A percentile compares a stretch with the other conserved stretches of the same genome.
Evolutionary conservation across 2,113 vertebrate genomes (phyloP).

Genomic region (Thryonomys swinderianus): DNA sequence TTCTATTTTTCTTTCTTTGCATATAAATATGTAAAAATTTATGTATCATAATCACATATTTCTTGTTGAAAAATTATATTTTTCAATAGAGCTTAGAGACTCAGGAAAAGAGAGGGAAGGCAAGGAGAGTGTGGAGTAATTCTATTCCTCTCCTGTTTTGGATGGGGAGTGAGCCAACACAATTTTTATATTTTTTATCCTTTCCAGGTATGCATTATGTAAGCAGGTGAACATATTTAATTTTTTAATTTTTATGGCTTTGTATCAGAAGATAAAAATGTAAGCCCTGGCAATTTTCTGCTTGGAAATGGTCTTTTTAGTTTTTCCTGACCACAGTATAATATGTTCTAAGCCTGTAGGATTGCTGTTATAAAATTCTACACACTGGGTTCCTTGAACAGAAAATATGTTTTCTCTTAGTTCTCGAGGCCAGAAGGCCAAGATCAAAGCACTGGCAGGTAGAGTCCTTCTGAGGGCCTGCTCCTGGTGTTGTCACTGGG

Average conservation of each 20-base stretch:
- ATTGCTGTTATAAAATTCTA: neutral
- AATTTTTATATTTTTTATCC: slow-evolving; percentile 27
- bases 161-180: slow-evolving; percentile 7
- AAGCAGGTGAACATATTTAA: slow-evolving; percentile 8
- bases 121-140: neutral
- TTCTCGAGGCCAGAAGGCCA: neutral
- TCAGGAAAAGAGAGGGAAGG: neutral
- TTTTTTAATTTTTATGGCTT: neutral
- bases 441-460: neutral
- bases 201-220: slow-evolving; percentile 44
- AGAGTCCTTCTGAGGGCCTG: neutral
- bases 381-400: neutral
- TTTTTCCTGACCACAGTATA: neutral
- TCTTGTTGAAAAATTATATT: slow-evolving; percentile 13
- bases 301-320: neutral
- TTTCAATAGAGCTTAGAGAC: neutral
- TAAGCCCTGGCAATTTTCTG: neutral
- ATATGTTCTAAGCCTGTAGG: neutral
- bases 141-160: neutral
- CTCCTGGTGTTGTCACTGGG: neutral
- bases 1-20: neutral
- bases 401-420: neutral
- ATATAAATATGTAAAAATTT: slow-evolving; percentile 39
- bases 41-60: neutral
- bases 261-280: neutral